Conservation (phyloP, 1,140 invertebrate species). For the Drosophila azteca region DNA sequence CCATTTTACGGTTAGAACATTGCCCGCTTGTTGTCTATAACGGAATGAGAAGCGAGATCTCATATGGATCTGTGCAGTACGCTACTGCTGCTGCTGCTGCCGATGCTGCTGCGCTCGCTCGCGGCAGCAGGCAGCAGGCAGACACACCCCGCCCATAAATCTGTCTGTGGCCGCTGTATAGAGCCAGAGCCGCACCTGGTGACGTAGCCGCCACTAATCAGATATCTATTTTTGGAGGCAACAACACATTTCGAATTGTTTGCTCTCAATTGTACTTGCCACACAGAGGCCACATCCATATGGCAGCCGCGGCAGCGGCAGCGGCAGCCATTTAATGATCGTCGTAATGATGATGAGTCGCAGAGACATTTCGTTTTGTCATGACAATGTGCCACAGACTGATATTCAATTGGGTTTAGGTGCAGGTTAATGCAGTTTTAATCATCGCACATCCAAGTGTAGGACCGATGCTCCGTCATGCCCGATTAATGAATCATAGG, state of each 20-base stretch:
- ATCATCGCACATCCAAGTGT: slow-evolving; percentile 35
- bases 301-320: neutral
- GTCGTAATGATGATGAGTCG: slow-evolving; percentile 30
- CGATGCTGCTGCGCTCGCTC: slow-evolving; percentile 28
- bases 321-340: slow-evolving; percentile 10
- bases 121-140: slow-evolving; percentile 31
- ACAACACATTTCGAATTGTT: slow-evolving; percentile 50
- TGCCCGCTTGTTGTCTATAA: slow-evolving; percentile 66
- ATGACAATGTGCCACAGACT: slow-evolving; percentile 50
- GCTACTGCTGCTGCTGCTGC: slow-evolving; percentile 57
- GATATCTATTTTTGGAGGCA: slow-evolving; percentile 71
- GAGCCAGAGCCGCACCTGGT: slow-evolving; percentile 63
- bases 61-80: slow-evolving; percentile 49
- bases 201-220: slow-evolving; percentile 77
- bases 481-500: slow-evolving; percentile 63
- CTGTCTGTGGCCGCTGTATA: slow-evolving; percentile 19
- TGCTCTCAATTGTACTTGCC: slow-evolving; percentile 65
- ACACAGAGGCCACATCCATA: slow-evolving; percentile 10
- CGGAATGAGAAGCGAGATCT: slow-evolving; percentile 43
- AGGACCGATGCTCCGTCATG: slow-evolving; percentile 56
- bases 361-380: slow-evolving; percentile 49
- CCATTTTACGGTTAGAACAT: slow-evolving; percentile 11
- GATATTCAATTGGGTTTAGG: slow-evolving; percentile 28
- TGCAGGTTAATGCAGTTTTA: slow-evolving; percentile 61
- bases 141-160: slow-evolving; percentile 59